Base-by-base conservation (phyloP, 2,113 vertebrate genomes). In the Etheostoma spectabile region DNA sequence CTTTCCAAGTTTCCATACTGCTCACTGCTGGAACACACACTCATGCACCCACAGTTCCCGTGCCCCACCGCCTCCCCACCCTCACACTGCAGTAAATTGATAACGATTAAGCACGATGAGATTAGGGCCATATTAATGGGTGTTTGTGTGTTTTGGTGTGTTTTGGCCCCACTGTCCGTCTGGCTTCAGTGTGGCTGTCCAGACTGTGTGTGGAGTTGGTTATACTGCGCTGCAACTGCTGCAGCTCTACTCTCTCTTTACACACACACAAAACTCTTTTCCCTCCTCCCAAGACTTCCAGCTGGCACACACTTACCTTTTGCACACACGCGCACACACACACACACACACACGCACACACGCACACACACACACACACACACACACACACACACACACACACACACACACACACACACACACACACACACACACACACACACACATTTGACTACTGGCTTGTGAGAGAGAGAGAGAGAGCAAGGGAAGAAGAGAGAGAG, bases 281-380 rank as follows among this genome's bases (percentile, higher is more conserved):
- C 45, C 35, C 63, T 84, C 73, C 81, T 80, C 83, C 73, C 83
- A 88, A 92, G 86, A 89, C 80, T 72, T 90, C 85, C 86, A 92
- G 87, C 86, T 90, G 91, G 91, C 92, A 90, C 65, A 83, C 49
- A 80, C 49, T 51, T 53, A 86, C 49, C 48, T 19, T 52, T 27
- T 27, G 27, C 3, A 67, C 63, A 56, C 68, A 56, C 70, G 62
- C 38, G 22, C 45, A 66, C 70, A 42, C 73, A 45, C 62, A 68
- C 68, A 56, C 67, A 55, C 65, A 59, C 59, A 75, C 79, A 74
- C 66, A 64, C 51, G 56, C 61, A 72, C 62, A 30, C 61, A 42
- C 35, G 8, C 35, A 38, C 35, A 38, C 38, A 2, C 92, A 89
- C 68, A 82, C 49, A 80, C 49, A 71, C 67, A 56, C 68, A 55